Evolutionary conservation across 2,888 invertebrate genomes (phyloP).

Genomic region (Pogonocherus hispidulus): DNA sequence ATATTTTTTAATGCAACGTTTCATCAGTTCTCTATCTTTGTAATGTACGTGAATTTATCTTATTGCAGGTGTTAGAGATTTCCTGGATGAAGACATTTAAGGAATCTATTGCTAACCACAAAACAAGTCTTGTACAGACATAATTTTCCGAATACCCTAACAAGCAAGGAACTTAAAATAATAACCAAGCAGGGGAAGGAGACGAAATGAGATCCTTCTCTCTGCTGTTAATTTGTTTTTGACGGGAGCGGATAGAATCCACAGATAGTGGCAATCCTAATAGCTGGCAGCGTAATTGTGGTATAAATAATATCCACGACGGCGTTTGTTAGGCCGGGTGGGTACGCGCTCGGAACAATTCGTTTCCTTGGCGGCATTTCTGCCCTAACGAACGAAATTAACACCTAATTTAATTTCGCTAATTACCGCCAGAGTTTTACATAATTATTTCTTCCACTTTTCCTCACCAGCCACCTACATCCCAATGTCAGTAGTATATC

Average conservation of each 20-base stretch:
- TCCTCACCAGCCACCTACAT: background rate
- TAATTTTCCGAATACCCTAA: too few relatives aligned
- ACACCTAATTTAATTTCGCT: background rate
- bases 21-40: too few relatives aligned
- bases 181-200: constrained; percentile 11
- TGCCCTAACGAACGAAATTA: background rate
- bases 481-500: background rate
- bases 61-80: too few relatives aligned
- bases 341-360: background rate
- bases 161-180: constrained; percentile 9
- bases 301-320: constrained; percentile 3
- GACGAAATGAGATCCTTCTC: constrained; percentile 6
- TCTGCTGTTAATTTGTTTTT: constrained; percentile 17
- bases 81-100: too few relatives aligned
- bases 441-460: background rate
- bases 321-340: constrained; percentile 1
- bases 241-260: constrained; percentile 8
- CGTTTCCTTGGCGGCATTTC: background rate
- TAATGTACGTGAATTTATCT: too few relatives aligned
- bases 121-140: too few relatives aligned
- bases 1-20: too few relatives aligned
- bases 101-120: too few relatives aligned
- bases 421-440: background rate
- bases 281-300: constrained; percentile 9
- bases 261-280: constrained; percentile 13